Evolutionary conservation across 2,797 vertebrate species (phyloP).

Genomic region (Typhlichthys eigenmanni): DNA sequence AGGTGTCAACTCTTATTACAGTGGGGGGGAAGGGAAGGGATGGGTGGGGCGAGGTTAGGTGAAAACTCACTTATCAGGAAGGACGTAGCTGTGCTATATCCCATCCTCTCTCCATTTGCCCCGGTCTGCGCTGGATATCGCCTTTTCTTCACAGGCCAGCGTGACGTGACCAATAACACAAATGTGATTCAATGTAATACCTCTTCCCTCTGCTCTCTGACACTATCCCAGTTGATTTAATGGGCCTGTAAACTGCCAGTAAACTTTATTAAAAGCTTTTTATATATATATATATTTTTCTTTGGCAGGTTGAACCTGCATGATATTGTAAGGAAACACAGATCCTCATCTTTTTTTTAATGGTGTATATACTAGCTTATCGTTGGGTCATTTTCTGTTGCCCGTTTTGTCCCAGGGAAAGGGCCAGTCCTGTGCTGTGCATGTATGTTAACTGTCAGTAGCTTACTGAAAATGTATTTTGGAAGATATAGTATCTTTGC

Average conservation of each 20-base stretch:
- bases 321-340: conserved; percentile 46
- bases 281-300: background rate
- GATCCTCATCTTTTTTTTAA: conserved; percentile 35
- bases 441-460: conserved; percentile 35
- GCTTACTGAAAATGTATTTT: conserved; percentile 25
- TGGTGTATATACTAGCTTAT: conserved; percentile 24
- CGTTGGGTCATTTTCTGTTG: conserved; percentile 59
- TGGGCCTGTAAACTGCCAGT: conserved; percentile 61
- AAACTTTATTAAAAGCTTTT: conserved; percentile 51
- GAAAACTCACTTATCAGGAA: conserved; percentile 82
- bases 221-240: conserved; percentile 57
- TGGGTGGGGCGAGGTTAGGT: conserved; percentile 62
- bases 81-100: conserved; percentile 62
- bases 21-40: conserved; percentile 26
- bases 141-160: conserved; percentile 45
- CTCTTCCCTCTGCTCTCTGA: conserved; percentile 40
- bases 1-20: conserved; percentile 85
- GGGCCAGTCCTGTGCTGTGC: conserved; percentile 38
- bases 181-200: conserved; percentile 55
- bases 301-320: conserved; percentile 30
- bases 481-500: conserved; percentile 2
- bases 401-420: conserved; percentile 48
- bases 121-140: conserved; percentile 45
- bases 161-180: conserved; percentile 67
- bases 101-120: conserved; percentile 50